Percentiles rank a stretch among this genome's conserved stretches.
phyloP scores from a whole-genome alignment of 2,888 invertebrate genomes.

The Eremobia ochroleuca region DNA sequence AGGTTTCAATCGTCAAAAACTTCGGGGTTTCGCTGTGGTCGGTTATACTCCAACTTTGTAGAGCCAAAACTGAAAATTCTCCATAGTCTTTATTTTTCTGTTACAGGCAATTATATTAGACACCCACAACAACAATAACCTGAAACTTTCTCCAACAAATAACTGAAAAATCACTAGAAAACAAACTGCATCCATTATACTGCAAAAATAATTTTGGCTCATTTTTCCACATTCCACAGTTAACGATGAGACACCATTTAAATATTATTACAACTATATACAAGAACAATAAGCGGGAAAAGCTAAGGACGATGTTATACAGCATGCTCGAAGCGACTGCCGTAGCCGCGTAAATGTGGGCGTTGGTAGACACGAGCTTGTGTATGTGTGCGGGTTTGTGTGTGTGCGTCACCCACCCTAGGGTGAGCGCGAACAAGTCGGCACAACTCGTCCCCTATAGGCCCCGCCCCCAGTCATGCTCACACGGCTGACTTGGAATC shows the following conservation, averaged over 20 bases:
- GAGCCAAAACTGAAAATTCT: neutral
- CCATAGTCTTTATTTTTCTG: slow-evolving; percentile 30
- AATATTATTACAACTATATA: slow-evolving; percentile 49
- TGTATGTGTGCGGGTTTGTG: slow-evolving; percentile 66
- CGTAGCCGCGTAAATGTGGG: slow-evolving; percentile 64
- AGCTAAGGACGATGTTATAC: slow-evolving; percentile 66
- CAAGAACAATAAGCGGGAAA: slow-evolving; percentile 59
- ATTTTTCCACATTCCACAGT: slow-evolving; percentile 51
- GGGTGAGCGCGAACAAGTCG: slow-evolving; percentile 75
- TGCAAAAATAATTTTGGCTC: slow-evolving; percentile 20
- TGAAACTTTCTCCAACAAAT: slow-evolving; percentile 13
- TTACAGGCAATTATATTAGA: slow-evolving; percentile 24
- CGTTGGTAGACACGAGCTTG: slow-evolving; percentile 65
- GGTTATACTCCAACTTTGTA: neutral
- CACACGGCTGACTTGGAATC: slow-evolving; percentile 91
- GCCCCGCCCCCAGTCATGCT: slow-evolving; percentile 88
- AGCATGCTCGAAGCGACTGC: slow-evolving; percentile 69
- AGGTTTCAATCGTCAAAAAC: slow-evolving; percentile 23
- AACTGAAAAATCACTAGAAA: slow-evolving; percentile 55
- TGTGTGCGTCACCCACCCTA: slow-evolving; percentile 85
- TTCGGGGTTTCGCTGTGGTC: slow-evolving; percentile 8
- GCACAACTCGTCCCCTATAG: slow-evolving; percentile 75
- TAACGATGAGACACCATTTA: slow-evolving; percentile 46
- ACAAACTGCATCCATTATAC: slow-evolving; percentile 63
- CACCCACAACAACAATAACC: slow-evolving; percentile 3